phyloP scores from a whole-genome alignment of 1,140 invertebrate genomes.

The Lasioglossum baleicum region DNA sequence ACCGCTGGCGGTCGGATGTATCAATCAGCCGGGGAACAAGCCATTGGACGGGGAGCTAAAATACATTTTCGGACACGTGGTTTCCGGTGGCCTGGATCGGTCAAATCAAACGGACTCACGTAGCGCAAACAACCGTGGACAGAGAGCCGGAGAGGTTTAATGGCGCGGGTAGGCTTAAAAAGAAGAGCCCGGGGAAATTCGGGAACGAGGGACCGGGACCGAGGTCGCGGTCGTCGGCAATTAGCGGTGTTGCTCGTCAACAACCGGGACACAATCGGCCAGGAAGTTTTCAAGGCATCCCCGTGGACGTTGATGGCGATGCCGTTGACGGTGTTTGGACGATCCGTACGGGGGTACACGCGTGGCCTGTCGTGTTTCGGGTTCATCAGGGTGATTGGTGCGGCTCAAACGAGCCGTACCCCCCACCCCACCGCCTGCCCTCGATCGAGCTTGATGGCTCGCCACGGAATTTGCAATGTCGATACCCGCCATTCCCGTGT shows the following conservation, averaged over 20 bases:
- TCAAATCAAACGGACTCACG: constrained; percentile 18
- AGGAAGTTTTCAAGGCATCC: constrained; percentile 27
- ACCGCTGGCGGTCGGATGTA: too few relatives aligned
- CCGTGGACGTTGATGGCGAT: background rate
- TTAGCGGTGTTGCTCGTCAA: constrained; percentile 33
- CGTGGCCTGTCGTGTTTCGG: constrained; percentile 24
- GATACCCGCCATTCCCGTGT: constrained; percentile 49
- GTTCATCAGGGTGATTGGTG: constrained; percentile 54
- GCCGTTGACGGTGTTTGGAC: too few relatives aligned
- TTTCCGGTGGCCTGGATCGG: background rate
- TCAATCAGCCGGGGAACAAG: too few relatives aligned
- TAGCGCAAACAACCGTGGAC: constrained; percentile 23
- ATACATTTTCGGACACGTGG: too few relatives aligned
- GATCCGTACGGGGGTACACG: constrained; percentile 6
- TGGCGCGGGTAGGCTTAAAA: too few relatives aligned
- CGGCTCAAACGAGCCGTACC: constrained; percentile 1
- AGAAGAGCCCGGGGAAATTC: background rate
- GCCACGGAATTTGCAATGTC: constrained; percentile 41
- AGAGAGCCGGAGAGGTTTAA: background rate
- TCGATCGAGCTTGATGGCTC: background rate
- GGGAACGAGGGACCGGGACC: background rate
- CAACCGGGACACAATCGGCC: constrained; percentile 12
- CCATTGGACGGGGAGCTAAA: too few relatives aligned
- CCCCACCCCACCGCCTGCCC: too few relatives aligned
- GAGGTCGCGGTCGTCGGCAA: constrained; percentile 1